Evolutionary conservation across 2,888 invertebrate genomes (phyloP).

Genomic region (Girardia tigrina): DNA sequence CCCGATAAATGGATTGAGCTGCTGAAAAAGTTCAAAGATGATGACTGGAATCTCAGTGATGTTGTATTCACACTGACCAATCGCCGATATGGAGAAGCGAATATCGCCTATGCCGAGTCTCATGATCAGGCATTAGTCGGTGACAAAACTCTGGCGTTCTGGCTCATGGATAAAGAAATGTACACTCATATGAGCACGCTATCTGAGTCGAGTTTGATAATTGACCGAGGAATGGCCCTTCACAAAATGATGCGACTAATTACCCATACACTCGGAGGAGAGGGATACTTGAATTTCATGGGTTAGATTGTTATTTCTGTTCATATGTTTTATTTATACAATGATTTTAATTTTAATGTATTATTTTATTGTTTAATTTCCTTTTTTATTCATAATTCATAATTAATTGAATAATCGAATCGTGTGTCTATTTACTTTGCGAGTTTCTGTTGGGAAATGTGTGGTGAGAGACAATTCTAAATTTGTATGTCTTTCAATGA

Average conservation of each 20-base stretch:
- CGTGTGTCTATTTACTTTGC: no score
- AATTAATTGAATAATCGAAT: not conserved
- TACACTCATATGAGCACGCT: conserved; percentile 78
- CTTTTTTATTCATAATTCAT: not conserved
- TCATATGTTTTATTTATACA: not conserved
- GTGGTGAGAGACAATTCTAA: no score
- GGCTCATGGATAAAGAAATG: conserved; percentile 98
- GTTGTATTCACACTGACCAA: conserved; percentile 83
- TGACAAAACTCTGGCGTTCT: conserved; percentile 96
- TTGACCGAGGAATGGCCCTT: conserved; percentile 81
- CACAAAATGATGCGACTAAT: conserved; percentile 91
- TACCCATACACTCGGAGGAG: conserved; percentile 83
- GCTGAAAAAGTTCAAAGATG: conserved; percentile 59
- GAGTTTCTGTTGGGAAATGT: no score
- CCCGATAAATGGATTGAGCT: conserved; percentile 91
- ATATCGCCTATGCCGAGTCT: conserved; percentile 92
- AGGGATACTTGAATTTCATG: conserved; percentile 96
- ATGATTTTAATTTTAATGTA: not conserved
- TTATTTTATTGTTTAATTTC: not conserved
- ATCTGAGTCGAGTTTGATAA: conserved; percentile 52
- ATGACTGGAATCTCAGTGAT: conserved; percentile 80
- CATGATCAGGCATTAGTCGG: conserved; percentile 96
- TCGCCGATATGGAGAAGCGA: conserved; percentile 84
- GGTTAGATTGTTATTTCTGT: conserved; percentile 54
- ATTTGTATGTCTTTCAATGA: no score